These are phyloP conservation scores for Xestia xanthographa DNA, from an alignment of 2,888 invertebrate species.

Conservation along the genomic window DNA sequence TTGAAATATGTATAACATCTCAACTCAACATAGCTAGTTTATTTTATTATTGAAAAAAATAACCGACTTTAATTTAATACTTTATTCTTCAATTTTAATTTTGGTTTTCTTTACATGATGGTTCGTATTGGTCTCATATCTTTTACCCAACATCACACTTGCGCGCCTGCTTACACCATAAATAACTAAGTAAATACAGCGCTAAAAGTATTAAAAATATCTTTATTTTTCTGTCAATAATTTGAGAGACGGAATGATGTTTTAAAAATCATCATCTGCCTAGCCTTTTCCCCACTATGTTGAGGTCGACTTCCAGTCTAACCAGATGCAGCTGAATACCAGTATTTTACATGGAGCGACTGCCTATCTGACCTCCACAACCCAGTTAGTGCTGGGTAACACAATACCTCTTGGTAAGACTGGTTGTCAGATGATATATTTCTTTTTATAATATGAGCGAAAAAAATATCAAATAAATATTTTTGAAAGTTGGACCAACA, in stretches of 20 bases:
- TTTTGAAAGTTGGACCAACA: constrained; percentile 4
- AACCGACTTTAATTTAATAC: constrained; percentile 25
- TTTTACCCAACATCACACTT: not conserved
- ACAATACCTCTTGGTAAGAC: not conserved
- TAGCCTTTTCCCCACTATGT: not conserved
- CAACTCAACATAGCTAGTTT: constrained; percentile 13
- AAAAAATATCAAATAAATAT: not conserved
- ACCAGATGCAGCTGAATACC: not conserved
- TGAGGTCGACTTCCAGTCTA: not conserved
- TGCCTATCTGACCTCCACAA: not conserved
- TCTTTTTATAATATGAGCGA: not conserved
- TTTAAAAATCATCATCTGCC: not conserved
- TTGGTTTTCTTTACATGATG: constrained; percentile 10
- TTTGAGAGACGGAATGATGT: too few relatives aligned
- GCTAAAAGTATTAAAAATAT: too few relatives aligned
- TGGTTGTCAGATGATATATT: not conserved
- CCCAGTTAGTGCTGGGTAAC: not conserved
- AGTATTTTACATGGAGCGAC: not conserved
- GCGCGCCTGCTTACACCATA: too few relatives aligned
- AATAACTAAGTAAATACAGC: too few relatives aligned
- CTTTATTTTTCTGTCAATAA: too few relatives aligned
- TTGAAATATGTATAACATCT: constrained; percentile 34
- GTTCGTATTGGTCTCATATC: not conserved
- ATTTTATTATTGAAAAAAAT: constrained; percentile 33
- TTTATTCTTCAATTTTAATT: constrained; percentile 26